phyloP scores from a whole-genome alignment of 37 sponge, comb jelly and placozoan genomes.

The Aplysina aerophoba region DNA sequence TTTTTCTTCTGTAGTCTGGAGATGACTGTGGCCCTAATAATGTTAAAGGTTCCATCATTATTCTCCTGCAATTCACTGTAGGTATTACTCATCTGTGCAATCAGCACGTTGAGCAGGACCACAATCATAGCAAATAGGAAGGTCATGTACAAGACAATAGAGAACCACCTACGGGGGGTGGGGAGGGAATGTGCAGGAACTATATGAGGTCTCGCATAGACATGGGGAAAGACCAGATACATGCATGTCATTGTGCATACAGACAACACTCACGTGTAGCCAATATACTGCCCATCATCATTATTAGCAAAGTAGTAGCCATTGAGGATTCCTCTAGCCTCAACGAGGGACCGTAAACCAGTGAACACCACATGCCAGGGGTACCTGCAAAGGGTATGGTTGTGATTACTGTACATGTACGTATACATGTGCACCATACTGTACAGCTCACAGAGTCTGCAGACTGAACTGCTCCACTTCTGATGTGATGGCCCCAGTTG shows the following conservation, averaged over 20 bases:
- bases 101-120: constrained; percentile 47
- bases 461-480: neutral
- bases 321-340: neutral
- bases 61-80: constrained; percentile 48
- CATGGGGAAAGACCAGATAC: no score
- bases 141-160: constrained; percentile 29
- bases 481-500: neutral
- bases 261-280: constrained; percentile 27
- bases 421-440: neutral
- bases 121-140: constrained; percentile 42
- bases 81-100: constrained; percentile 53
- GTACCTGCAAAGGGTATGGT: neutral
- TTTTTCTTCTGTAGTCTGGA: constrained; percentile 22
- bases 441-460: neutral
- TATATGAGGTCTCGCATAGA: no score
- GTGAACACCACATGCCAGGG: neutral
- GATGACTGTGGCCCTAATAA: constrained; percentile 27
- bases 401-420: neutral
- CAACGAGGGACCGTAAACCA: neutral
- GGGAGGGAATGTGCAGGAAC: no score
- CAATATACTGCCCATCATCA: neutral
- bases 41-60: constrained; percentile 30
- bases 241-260: no score
- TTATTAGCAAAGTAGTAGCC: neutral
- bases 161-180: constrained; percentile 20